A percentile compares a stretch with the other conserved stretches of the same genome.
Conservation (phyloP, 2,888 invertebrate genomes). For the Pseudanteris insignis region DNA sequence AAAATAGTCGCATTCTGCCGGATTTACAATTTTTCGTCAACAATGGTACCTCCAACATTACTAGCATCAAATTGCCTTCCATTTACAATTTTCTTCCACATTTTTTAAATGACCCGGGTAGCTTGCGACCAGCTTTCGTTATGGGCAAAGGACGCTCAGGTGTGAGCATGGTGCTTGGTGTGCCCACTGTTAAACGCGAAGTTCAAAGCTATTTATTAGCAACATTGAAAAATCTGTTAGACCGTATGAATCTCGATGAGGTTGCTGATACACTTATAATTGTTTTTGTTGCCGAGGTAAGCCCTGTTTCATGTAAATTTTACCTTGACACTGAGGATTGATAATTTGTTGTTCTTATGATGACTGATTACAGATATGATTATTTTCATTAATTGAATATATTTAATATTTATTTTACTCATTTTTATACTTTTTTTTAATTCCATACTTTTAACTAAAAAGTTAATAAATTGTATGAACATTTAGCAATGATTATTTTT, state of each 20-base stretch:
- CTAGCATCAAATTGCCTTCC: constrained; percentile 76
- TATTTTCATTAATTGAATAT: no score
- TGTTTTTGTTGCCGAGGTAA: constrained; percentile 85
- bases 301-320: no score
- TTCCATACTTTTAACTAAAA: no score
- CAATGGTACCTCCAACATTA: constrained; percentile 63
- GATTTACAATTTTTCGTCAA: constrained; percentile 64
- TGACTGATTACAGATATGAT: no score
- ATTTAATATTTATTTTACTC: no score
- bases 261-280: constrained; percentile 84
- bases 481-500: no score
- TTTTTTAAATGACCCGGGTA: constrained; percentile 79
- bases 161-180: constrained; percentile 84
- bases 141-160: constrained; percentile 78
- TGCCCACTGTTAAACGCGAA: constrained; percentile 90
- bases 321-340: no score
- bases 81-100: constrained; percentile 89
- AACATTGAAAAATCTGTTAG: constrained; percentile 85
- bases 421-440: no score
- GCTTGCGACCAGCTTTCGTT: constrained; percentile 81
- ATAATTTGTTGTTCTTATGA: no score
- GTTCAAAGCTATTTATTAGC: constrained; percentile 87
- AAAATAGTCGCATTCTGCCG: constrained; percentile 58
- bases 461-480: no score
- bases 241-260: constrained; percentile 78